Conservation (phyloP, 1,140 invertebrate genomes). For the Copidosoma floridanum region DNA sequence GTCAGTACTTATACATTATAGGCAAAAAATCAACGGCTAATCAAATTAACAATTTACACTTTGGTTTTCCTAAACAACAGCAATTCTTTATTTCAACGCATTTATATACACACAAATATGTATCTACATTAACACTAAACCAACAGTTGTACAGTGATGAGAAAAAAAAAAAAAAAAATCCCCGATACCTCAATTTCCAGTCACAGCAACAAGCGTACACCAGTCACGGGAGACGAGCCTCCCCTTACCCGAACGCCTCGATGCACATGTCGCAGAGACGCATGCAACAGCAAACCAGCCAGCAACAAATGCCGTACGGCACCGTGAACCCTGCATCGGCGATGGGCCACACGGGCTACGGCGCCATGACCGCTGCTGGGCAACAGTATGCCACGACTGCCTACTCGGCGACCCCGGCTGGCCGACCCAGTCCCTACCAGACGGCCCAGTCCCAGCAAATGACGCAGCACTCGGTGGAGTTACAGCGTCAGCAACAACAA, state of each 20-base stretch:
- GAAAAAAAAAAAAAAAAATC: no score
- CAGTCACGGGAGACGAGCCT: conserved; percentile 68
- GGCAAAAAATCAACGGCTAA: no score
- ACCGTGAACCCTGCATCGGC: conserved; percentile 45
- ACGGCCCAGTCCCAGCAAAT: conserved; percentile 25
- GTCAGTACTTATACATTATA: no score
- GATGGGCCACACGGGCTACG: conserved; percentile 49
- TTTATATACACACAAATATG: background rate
- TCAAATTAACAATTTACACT: no score
- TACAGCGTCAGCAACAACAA: conserved; percentile 9
- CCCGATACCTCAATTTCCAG: conserved; percentile 27
- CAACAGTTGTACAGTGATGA: no score
- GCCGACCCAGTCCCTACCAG: conserved; percentile 30
- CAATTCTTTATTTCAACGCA: background rate
- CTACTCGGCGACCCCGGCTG: conserved; percentile 50
- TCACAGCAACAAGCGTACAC: conserved; percentile 45
- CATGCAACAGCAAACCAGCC: conserved; percentile 42
- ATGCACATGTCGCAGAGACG: conserved; percentile 82
- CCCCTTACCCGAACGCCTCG: conserved; percentile 76
- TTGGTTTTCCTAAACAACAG: no score
- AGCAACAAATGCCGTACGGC: conserved; percentile 42
- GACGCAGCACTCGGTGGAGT: conserved; percentile 27
- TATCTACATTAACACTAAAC: no score
- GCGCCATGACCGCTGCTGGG: conserved; percentile 38
- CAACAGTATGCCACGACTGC: conserved; percentile 47